A percentile compares a stretch with the other conserved stretches of the same genome.
phyloP scores from a whole-genome alignment of 2,797 vertebrate species.

The Anabas testudineus region DNA sequence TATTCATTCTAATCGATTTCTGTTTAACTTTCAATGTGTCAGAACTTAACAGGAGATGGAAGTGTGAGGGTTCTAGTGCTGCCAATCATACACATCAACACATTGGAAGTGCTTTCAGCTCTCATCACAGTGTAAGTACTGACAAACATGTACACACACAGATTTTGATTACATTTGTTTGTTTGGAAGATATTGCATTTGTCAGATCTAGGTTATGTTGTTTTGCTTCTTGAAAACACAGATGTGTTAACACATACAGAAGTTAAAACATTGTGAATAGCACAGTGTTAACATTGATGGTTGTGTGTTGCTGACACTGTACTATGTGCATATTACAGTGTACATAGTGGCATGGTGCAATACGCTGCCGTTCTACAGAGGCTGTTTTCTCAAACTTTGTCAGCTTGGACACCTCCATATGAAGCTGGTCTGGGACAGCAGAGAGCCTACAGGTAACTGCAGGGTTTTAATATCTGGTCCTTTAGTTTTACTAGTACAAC shows the following conservation, averaged over 20 bases:
- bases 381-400: conserved; percentile 90
- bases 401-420: conserved; percentile 83
- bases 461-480: not conserved
- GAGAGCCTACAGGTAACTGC: conserved; percentile 88
- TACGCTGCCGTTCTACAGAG: conserved; percentile 86
- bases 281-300: not conserved
- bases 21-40: conserved; percentile 3
- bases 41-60: conserved; percentile 90
- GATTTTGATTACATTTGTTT: not conserved
- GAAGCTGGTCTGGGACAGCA: conserved; percentile 87
- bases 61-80: conserved; percentile 87
- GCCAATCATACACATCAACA: conserved; percentile 86
- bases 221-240: no score
- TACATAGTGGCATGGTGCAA: conserved; percentile 83
- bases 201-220: not conserved
- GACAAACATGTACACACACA: not conserved
- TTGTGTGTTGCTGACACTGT: not conserved
- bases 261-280: not conserved
- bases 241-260: no score
- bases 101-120: conserved; percentile 87
- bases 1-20: not conserved
- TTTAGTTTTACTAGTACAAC: not conserved
- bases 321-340: conserved; percentile 46
- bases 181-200: not conserved
- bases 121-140: conserved; percentile 85